These are phyloP conservation scores for Heterotilapia buettikoferi DNA, from an alignment of 2,113 vertebrate species.

Conservation along the genomic window DNA sequence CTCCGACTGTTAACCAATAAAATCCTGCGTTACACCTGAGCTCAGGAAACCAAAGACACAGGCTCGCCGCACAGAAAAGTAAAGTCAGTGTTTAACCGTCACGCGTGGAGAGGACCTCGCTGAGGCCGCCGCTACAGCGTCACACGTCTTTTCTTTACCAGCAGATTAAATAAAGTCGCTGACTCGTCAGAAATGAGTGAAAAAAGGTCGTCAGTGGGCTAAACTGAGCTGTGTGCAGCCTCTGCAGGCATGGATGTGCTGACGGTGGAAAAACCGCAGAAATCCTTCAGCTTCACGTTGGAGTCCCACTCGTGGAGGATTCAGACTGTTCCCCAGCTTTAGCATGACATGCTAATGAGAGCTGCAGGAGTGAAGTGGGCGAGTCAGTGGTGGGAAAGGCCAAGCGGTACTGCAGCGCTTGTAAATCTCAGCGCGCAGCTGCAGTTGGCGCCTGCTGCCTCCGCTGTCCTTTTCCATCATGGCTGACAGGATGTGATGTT, in stretches of 20 bases:
- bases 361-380: not conserved
- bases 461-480: not conserved
- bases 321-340: not conserved
- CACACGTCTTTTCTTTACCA: not conserved
- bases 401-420: constrained; percentile 51
- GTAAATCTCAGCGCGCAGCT: constrained; percentile 60
- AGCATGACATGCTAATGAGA: not conserved
- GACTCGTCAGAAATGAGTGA: not conserved
- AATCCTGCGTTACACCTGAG: not conserved
- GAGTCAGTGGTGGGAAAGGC: constrained; percentile 21
- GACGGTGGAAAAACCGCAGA: not conserved
- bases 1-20: not conserved
- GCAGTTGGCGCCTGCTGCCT: not conserved
- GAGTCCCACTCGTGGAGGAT: not conserved
- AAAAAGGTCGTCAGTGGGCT: not conserved
- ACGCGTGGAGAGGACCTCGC: not conserved
- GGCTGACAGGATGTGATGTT: not conserved
- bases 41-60: not conserved
- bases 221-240: not conserved
- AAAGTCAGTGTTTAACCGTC: not conserved
- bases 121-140: not conserved
- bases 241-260: not conserved
- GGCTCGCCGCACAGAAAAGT: not conserved
- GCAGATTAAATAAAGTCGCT: not conserved
- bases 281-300: not conserved